Conservation (phyloP, 2,113 vertebrate species). For the Prochilodus magdalenae region DNA sequence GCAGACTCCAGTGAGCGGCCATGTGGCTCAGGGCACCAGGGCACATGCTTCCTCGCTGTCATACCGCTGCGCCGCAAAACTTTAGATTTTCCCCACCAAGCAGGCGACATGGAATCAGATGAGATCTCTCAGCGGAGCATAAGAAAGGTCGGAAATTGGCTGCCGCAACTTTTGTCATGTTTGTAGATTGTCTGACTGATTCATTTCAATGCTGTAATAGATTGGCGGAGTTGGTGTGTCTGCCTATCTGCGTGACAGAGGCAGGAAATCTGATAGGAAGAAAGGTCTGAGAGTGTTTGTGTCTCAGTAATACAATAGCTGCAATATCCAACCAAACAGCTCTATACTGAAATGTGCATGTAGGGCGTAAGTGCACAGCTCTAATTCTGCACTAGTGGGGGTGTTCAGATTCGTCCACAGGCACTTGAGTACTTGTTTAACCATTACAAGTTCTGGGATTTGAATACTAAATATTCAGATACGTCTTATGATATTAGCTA, state of each 20-base stretch:
- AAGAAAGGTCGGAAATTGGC: conserved; percentile 31
- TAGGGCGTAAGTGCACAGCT: neutral
- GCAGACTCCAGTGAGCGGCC: neutral
- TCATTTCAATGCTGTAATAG: conserved; percentile 39
- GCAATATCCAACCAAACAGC: neutral
- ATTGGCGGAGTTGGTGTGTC: neutral
- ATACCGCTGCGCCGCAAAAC: conserved; percentile 26
- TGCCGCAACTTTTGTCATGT: conserved; percentile 29
- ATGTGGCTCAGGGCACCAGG: conserved; percentile 29
- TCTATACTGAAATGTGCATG: neutral
- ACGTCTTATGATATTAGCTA: too few species aligned
- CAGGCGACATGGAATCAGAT: conserved; percentile 29
- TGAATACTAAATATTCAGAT: too few species aligned
- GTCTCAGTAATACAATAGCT: neutral
- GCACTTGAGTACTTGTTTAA: too few species aligned
- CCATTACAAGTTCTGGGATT: too few species aligned
- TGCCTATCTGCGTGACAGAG: conserved; percentile 7
- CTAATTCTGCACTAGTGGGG: neutral
- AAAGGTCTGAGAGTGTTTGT: neutral
- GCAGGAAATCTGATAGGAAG: conserved; percentile 7
- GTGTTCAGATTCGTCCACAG: too few species aligned
- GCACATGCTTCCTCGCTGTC: neutral
- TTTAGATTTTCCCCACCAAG: conserved; percentile 29
- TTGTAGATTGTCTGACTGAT: conserved; percentile 24
- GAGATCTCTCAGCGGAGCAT: conserved; percentile 15